A percentile compares a stretch with the other conserved stretches of the same genome.
phyloP scores from a whole-genome alignment of 2,888 invertebrate genomes.

The Eubasilissa splendida region DNA sequence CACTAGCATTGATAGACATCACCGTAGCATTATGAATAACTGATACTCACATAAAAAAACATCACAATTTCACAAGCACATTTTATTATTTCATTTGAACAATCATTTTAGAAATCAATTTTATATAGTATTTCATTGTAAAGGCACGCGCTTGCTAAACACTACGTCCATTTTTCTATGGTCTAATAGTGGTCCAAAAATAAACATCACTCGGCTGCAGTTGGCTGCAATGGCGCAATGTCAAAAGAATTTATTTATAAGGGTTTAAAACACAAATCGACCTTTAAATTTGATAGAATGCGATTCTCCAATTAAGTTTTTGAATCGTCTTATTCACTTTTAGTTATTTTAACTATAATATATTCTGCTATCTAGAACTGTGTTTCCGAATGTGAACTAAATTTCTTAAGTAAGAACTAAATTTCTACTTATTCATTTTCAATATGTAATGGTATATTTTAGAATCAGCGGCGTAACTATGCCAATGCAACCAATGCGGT shows the following conservation, averaged over 20 bases:
- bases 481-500: too few species aligned
- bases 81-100: constrained; percentile 37
- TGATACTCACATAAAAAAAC: constrained; percentile 39
- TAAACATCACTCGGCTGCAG: constrained; percentile 44
- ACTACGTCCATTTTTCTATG: constrained; percentile 40
- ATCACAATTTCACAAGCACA: constrained; percentile 38
- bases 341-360: too few species aligned
- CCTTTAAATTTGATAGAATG: neutral
- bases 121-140: constrained; percentile 33
- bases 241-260: neutral
- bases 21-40: neutral
- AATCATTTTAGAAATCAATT: constrained; percentile 38
- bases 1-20: neutral
- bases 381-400: too few species aligned
- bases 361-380: too few species aligned
- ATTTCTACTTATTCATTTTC: too few species aligned
- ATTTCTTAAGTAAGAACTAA: too few species aligned
- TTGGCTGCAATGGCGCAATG: constrained; percentile 2
- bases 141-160: constrained; percentile 42
- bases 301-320: too few species aligned
- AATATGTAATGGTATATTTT: too few species aligned
- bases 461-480: too few species aligned
- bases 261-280: neutral
- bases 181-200: constrained; percentile 39
- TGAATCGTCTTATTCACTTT: too few species aligned